A percentile compares a stretch with the other conserved stretches of the same genome.
phyloP scores from a whole-genome alignment of 2,113 vertebrate species.

The Amblyornis subalaris region DNA sequence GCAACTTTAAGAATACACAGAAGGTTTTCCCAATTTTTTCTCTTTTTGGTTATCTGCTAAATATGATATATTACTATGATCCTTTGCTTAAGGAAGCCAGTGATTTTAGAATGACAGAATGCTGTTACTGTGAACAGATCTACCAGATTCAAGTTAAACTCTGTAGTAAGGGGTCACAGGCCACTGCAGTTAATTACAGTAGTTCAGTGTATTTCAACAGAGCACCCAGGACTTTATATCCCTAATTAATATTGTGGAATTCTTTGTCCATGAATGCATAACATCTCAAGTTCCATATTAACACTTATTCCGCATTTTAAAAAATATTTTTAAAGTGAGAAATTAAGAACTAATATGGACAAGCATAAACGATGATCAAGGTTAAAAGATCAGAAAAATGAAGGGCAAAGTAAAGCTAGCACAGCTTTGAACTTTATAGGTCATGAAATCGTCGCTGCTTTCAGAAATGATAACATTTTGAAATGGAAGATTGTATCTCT shows the following conservation, averaged over 20 bases:
- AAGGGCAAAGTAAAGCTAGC: not conserved
- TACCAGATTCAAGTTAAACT: not conserved
- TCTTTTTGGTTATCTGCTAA: not conserved
- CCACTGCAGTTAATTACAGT: not conserved
- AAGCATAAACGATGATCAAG: not conserved
- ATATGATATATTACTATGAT: not conserved
- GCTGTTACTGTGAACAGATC: not conserved
- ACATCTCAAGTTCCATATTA: not conserved
- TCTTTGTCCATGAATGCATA: not conserved
- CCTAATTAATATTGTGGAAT: not conserved
- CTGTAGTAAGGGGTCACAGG: not conserved
- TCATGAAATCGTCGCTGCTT: constrained; percentile 28
- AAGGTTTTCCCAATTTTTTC: not conserved
- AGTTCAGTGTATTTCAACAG: not conserved
- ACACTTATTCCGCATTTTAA: not conserved
- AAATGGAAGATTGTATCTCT: constrained; percentile 58
- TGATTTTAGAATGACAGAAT: not conserved
- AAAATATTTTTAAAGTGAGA: not conserved
- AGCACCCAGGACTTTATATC: not conserved
- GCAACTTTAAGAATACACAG: not conserved
- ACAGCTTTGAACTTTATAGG: constrained; percentile 57
- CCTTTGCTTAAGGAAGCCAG: not conserved
- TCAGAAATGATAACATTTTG: constrained; percentile 31
- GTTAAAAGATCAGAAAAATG: not conserved
- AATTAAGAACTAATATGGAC: not conserved